These are phyloP conservation scores for Saimiri boliviensis DNA, from an alignment of 2,113 vertebrate genomes.

Conservation along the genomic window DNA sequence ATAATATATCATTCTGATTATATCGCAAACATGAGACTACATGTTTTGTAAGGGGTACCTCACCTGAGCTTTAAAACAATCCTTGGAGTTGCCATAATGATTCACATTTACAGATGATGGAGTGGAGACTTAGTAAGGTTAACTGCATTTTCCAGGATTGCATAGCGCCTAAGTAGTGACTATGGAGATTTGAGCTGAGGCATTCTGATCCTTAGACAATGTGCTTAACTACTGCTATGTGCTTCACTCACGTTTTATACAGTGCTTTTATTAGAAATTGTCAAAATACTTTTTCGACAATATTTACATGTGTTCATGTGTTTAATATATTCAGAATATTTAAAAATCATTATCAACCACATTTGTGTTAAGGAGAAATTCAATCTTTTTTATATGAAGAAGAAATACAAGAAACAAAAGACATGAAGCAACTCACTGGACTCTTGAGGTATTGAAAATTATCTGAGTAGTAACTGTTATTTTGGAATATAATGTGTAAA, in stretches of 20 bases:
- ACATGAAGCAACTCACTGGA: neutral
- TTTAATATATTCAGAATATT: neutral
- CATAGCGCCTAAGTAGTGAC: neutral
- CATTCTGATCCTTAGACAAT: neutral
- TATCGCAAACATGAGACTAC: neutral
- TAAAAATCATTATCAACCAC: neutral
- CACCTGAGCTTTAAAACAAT: neutral
- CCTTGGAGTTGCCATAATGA: neutral
- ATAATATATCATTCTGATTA: neutral
- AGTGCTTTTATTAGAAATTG: neutral
- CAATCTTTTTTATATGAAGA: neutral
- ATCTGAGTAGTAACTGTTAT: neutral
- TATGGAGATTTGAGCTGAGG: neutral
- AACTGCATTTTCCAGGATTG: neutral
- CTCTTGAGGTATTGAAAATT: neutral
- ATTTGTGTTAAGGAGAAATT: neutral
- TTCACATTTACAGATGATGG: neutral
- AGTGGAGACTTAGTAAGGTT: neutral
- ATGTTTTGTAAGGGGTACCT: neutral
- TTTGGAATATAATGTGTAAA: conserved; percentile 1
- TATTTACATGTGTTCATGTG: neutral
- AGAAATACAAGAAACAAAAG: neutral
- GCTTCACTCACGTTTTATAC: neutral
- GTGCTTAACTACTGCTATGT: neutral
- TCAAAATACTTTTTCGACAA: neutral